Percentiles rank a stretch among this genome's conserved stretches.
These are phyloP conservation scores for Gymnothorax reevesii DNA, from an alignment of 2,797 vertebrate genomes.

Conservation along the genomic window DNA sequence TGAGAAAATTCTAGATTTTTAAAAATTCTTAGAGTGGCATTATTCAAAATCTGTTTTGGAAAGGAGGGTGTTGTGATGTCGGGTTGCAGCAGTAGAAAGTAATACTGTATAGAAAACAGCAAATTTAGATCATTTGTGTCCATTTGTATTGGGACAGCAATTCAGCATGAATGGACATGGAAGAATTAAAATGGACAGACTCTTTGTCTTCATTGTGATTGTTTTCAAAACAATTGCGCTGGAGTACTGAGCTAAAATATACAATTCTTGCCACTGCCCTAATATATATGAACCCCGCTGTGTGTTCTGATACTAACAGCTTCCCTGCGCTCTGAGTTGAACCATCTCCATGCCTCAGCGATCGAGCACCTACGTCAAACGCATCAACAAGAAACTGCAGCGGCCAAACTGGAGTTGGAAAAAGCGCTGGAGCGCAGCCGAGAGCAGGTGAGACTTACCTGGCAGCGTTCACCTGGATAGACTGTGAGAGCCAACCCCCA, in stretches of 20 bases:
- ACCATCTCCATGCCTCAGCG: conserved; percentile 92
- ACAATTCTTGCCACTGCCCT: too few relatives aligned
- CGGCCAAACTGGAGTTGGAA: conserved; percentile 86
- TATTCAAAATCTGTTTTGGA: neutral
- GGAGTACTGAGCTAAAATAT: too few relatives aligned
- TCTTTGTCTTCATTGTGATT: too few relatives aligned
- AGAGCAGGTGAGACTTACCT: conserved; percentile 74
- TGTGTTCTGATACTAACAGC: conserved; percentile 63
- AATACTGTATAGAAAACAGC: neutral
- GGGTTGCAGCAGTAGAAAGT: neutral
- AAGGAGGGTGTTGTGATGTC: neutral
- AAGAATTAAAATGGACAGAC: too few relatives aligned
- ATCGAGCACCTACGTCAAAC: conserved; percentile 90
- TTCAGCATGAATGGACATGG: too few relatives aligned
- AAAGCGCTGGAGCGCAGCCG: conserved; percentile 85
- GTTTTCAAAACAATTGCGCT: too few relatives aligned
- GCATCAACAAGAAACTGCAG: conserved; percentile 87
- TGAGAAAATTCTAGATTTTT: neutral
- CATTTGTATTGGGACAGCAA: too few relatives aligned
- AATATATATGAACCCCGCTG: neutral
- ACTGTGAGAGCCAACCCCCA: too few relatives aligned
- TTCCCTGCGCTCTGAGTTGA: conserved; percentile 92
- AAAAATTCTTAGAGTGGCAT: neutral
- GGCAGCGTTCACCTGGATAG: neutral
- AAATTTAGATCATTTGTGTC: too few relatives aligned